Evolutionary conservation across 2,797 vertebrate species (phyloP), one percentile per base, ranked within the genome.

Genomic region (Hydrolagus colliei): DNA sequence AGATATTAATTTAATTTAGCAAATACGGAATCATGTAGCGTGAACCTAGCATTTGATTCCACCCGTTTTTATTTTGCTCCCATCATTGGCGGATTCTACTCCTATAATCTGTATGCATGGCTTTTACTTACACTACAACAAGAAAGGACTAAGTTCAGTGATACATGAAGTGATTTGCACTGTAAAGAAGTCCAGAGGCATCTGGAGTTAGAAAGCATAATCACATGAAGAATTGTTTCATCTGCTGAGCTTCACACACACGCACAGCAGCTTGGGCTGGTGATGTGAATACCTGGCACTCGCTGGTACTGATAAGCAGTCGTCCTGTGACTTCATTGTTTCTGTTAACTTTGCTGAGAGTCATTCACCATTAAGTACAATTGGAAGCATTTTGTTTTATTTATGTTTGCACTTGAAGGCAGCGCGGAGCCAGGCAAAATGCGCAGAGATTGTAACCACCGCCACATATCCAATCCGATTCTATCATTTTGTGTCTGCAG

Each of bases 401-500:
- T 91, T 88, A 86, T 89, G 63, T 89, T 89, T 90, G 86, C 86
- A 88, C 89, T 88, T 88, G 89, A 6, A 52, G 41, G 86, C 88
- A 88, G 87, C 12, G 80, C 77, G 77, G 87, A 90, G 90, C 90
- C 88, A 91, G 75, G 87, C 88, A 90, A 90, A 90, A 89, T 87
- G 88, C 87, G 87, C 18, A 87, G 84, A 77, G 87, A 79, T 87
- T 88, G 86, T 86, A 87, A 87, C 88, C 88, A 63, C 86, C 52
- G 32, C 86, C 90, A 91, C 90, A 92, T 90, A 90, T 88, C 91
- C 89, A 89, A 90, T 92, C 90, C 93, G 52, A 84, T 76, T 91
- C 88, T 90, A 89, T 92, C 91, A 87, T 93, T 89, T 94, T 92
- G 88, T 95, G 89, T 95, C 92, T 89, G 88, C 94, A 97, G 96